A percentile compares a stretch with the other conserved stretches of the same genome.
Conservation (phyloP, 1,140 invertebrate species). For the Rhopalosiphum padi region DNA sequence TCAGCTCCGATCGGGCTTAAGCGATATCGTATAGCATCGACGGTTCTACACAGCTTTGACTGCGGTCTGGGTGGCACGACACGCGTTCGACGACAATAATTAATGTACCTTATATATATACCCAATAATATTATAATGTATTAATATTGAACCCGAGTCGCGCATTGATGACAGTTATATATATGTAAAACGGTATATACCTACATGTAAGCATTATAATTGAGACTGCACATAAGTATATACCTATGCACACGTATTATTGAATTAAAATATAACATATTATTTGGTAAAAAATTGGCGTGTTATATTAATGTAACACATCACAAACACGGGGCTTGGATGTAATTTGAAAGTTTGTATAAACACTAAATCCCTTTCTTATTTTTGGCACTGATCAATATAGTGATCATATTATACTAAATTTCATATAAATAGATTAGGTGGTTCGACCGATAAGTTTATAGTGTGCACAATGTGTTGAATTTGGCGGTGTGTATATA, state of each 20-base stretch:
- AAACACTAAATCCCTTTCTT: no score
- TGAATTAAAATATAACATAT: not conserved
- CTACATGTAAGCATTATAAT: no score
- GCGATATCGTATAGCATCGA: not conserved
- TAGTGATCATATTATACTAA: no score
- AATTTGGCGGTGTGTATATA: no score
- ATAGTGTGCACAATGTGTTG: no score
- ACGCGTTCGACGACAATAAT: not conserved
- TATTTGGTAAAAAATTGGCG: not conserved
- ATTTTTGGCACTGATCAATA: no score
- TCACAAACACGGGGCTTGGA: no score
- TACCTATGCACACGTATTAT: not conserved
- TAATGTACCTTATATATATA: not conserved
- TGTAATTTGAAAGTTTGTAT: no score
- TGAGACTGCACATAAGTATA: not conserved
- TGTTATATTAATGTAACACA: no score
- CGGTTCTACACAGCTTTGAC: not conserved
- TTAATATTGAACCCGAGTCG: not conserved
- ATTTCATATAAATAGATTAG: no score
- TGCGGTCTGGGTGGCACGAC: slow-evolving; percentile 22
- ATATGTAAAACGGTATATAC: not conserved
- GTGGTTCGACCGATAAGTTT: no score
- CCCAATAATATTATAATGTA: not conserved
- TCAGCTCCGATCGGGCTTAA: not conserved
- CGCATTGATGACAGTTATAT: not conserved